These are phyloP conservation scores for Falco novaeseelandiae DNA, from an alignment of 2,797 vertebrate genomes.

Conservation along the genomic window DNA sequence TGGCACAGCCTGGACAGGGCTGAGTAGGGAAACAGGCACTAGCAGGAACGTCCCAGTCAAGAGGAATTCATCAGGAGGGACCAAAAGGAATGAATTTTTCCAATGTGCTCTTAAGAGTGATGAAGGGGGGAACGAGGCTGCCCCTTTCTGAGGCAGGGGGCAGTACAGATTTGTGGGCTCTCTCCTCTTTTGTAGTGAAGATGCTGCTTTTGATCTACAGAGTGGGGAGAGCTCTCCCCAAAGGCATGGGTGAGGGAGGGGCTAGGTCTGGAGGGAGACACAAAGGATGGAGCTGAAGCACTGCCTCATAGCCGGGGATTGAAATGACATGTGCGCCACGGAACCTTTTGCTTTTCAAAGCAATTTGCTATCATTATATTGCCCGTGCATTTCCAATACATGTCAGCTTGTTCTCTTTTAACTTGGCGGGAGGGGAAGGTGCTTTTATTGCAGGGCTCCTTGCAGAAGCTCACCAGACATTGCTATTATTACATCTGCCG, in stretches of 20 bases:
- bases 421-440: slow-evolving; percentile 68
- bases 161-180: neutral
- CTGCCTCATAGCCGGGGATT: slow-evolving; percentile 44
- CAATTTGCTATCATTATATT: slow-evolving; percentile 74
- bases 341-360: slow-evolving; percentile 67
- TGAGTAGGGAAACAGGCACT: slow-evolving; percentile 46
- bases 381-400: slow-evolving; percentile 72
- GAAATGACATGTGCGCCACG: slow-evolving; percentile 47
- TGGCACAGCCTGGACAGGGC: neutral
- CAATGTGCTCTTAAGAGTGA: neutral
- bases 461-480: slow-evolving; percentile 55
- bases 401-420: slow-evolving; percentile 75
- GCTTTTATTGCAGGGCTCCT: slow-evolving; percentile 70
- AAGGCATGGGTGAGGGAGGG: slow-evolving; percentile 11
- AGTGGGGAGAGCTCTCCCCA: neutral
- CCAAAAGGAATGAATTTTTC: slow-evolving; percentile 35
- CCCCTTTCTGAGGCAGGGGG: neutral
- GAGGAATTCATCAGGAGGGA: slow-evolving; percentile 40
- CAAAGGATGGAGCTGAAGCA: slow-evolving; percentile 30
- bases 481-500: slow-evolving; percentile 65
- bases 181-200: slow-evolving; percentile 14
- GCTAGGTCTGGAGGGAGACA: neutral
- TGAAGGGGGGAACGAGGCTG: neutral
- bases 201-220: slow-evolving; percentile 13
- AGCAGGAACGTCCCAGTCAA: slow-evolving; percentile 50